phyloP scores from a whole-genome alignment of 1,140 invertebrate species.

The Ectropis grisescens region DNA sequence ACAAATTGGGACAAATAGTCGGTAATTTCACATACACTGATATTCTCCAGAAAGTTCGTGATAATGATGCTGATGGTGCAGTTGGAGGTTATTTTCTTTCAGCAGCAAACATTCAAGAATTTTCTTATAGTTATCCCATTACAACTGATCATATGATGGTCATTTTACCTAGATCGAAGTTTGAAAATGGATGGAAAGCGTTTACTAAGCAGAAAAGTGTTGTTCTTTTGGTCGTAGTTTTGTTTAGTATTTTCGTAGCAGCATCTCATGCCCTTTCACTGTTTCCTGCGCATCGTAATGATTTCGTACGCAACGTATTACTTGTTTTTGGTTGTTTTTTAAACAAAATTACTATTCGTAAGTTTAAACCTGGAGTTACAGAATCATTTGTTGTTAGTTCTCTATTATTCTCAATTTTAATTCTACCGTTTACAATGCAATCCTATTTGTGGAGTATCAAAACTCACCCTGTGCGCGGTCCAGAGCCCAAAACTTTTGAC shows the following conservation, averaged over 20 bases:
- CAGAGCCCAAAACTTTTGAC: conserved; percentile 5
- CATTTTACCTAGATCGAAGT: conserved; percentile 4
- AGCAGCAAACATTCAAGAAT: background rate
- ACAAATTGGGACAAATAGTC: background rate
- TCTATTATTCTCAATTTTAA: conserved; percentile 11
- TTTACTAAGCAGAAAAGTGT: background rate
- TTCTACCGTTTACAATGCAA: conserved; percentile 11
- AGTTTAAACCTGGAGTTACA: conserved; percentile 1
- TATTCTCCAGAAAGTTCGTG: background rate
- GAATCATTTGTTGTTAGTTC: conserved; percentile 5
- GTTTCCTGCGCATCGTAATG: background rate
- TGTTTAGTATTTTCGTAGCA: background rate
- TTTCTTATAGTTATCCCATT: conserved; percentile 13
- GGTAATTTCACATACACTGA: background rate
- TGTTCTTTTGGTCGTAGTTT: background rate
- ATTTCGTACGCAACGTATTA: conserved; percentile 7
- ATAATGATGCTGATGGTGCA: conserved; percentile 11
- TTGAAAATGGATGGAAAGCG: conserved; percentile 7
- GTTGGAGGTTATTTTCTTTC: conserved; percentile 10
- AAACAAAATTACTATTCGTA: conserved; percentile 5
- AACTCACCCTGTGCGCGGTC: conserved; percentile 6
- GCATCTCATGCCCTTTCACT: background rate
- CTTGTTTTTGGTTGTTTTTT: conserved; percentile 18
- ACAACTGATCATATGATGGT: conserved; percentile 6
- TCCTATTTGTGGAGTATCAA: conserved; percentile 8